A percentile compares a stretch with the other conserved stretches of the same genome.
Conservation (phyloP, 2,888 invertebrate genomes). For the Apotomis capreana region DNA sequence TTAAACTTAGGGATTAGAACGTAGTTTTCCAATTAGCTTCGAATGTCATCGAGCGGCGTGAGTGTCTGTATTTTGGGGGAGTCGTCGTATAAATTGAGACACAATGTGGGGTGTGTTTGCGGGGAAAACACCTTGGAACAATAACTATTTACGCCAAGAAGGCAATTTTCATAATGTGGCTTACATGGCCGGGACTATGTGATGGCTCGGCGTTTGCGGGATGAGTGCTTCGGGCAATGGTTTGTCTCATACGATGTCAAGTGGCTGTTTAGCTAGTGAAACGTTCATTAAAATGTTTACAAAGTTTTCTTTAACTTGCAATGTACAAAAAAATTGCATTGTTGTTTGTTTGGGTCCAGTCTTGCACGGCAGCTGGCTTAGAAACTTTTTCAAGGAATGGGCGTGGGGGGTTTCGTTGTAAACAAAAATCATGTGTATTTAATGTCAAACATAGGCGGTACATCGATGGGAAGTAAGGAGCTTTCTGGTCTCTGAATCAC, state of each 20-base stretch:
- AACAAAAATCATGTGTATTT: too few relatives aligned
- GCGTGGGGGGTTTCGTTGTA: too few relatives aligned
- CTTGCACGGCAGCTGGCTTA: too few relatives aligned
- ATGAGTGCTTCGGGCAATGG: conserved; percentile 15
- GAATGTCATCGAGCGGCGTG: conserved; percentile 46
- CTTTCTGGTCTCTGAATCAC: too few relatives aligned
- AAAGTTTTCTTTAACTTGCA: background rate
- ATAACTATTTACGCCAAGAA: conserved; percentile 52
- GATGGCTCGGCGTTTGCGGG: conserved; percentile 24
- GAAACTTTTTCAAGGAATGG: too few relatives aligned
- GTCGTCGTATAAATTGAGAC: conserved; percentile 52
- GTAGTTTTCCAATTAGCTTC: conserved; percentile 63
- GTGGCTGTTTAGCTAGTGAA: conserved; percentile 7
- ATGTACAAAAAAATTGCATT: too few relatives aligned
- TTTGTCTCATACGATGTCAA: background rate
- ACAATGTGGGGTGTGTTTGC: conserved; percentile 51
- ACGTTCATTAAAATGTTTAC: background rate
- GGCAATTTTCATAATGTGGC: conserved; percentile 59
- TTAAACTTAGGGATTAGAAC: conserved; percentile 53
- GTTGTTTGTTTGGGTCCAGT: too few relatives aligned
- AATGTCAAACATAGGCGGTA: too few relatives aligned
- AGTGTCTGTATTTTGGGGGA: conserved; percentile 49
- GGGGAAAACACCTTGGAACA: conserved; percentile 51
- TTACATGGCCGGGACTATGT: conserved; percentile 24
- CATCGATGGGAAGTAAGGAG: too few relatives aligned